Percentiles rank a stretch among this genome's conserved stretches.
Conservation (phyloP, 2,797 vertebrate species). For the Monodelphis domestica region DNA sequence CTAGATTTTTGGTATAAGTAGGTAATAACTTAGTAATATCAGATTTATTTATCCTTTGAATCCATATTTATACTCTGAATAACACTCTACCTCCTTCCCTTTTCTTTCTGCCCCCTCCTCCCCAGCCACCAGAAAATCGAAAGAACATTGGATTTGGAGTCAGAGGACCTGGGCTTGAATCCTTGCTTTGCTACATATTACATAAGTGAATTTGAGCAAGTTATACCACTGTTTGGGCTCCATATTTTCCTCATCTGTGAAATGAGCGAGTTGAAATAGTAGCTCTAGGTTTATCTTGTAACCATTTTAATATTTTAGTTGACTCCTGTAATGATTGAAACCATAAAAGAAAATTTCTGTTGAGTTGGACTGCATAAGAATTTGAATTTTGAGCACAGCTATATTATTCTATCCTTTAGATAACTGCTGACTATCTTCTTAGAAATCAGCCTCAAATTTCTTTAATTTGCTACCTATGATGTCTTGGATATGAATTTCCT, state of each 20-base stretch:
- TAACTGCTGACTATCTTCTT: not conserved
- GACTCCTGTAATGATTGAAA: not conserved
- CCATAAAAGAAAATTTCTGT: not conserved
- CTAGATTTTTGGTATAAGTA: not conserved
- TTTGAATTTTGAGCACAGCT: not conserved
- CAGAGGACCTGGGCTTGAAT: not conserved
- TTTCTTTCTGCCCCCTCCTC: not conserved
- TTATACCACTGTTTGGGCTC: not conserved
- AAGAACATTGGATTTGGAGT: not conserved
- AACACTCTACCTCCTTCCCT: not conserved
- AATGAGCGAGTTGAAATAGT: not conserved
- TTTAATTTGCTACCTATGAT: constrained; percentile 16
- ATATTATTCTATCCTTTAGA: not conserved
- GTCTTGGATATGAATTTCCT: constrained; percentile 31
- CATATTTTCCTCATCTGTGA: not conserved
- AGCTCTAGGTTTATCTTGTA: not conserved
- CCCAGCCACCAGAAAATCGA: not conserved
- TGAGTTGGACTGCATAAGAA: not conserved
- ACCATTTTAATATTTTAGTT: not conserved
- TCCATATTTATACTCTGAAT: not conserved
- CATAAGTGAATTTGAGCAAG: not conserved
- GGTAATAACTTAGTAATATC: not conserved
- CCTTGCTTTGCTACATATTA: not conserved
- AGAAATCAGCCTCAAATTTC: not conserved
- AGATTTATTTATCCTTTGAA: not conserved